Conservation (phyloP, 2,113 vertebrate species). For the Theristicus caerulescens region DNA sequence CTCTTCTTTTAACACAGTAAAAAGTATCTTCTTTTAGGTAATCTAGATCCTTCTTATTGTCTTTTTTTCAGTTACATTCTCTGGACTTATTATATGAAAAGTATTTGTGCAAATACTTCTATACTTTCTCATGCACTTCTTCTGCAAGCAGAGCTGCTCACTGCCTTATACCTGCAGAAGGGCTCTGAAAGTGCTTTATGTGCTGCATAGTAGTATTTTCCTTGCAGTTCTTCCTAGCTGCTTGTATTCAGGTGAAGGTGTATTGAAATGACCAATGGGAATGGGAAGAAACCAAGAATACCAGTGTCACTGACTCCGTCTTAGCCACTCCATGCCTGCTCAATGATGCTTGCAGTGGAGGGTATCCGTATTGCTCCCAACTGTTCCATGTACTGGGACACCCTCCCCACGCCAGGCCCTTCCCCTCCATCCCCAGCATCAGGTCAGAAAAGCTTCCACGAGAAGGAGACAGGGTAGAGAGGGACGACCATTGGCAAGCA, state of each 20-base stretch:
- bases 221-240: neutral
- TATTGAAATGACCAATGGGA: neutral
- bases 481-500: neutral
- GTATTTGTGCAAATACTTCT: neutral
- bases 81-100: neutral
- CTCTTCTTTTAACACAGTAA: neutral
- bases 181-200: neutral
- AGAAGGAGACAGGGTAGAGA: neutral
- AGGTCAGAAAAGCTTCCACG: neutral
- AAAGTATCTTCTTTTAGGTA: neutral
- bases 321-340: neutral
- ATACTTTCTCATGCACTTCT: neutral
- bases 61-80: neutral
- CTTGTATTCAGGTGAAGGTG: neutral
- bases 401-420: neutral
- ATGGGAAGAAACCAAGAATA: neutral
- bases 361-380: accelerated
- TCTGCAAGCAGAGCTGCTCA: neutral
- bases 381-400: neutral
- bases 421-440: neutral
- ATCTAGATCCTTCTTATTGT: neutral
- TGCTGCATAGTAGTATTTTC: neutral
- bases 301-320: neutral
- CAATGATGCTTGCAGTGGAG: neutral
- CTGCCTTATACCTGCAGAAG: neutral